Conservation (phyloP, 2,888 invertebrate genomes). For the Taphrorychus bicolor region DNA sequence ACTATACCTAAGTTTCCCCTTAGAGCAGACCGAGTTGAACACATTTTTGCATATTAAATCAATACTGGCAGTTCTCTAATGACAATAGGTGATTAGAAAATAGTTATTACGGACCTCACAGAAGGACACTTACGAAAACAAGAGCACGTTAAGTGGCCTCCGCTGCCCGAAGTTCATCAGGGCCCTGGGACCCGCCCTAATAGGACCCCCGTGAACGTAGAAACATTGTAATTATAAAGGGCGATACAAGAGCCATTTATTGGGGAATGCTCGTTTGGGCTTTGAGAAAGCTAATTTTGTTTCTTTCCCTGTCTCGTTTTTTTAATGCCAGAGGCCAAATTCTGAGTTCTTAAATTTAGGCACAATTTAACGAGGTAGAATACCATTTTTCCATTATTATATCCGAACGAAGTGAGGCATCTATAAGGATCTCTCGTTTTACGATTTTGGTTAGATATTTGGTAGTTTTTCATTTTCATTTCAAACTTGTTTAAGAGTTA, state of each 20-base stretch:
- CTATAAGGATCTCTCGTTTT: no score
- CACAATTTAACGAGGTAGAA: no score
- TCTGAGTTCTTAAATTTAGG: no score
- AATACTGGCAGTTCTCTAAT: neutral
- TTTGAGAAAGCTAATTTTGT: slow-evolving; percentile 38
- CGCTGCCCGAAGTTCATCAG: slow-evolving; percentile 35
- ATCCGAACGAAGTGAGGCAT: no score
- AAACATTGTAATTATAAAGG: slow-evolving; percentile 50
- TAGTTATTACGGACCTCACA: slow-evolving; percentile 8
- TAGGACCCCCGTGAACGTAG: slow-evolving; percentile 45
- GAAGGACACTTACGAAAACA: slow-evolving; percentile 30
- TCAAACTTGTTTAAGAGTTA: no score
- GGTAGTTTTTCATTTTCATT: no score
- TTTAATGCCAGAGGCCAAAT: slow-evolving; percentile 16
- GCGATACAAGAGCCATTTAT: slow-evolving; percentile 40
- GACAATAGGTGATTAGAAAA: neutral
- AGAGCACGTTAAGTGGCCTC: slow-evolving; percentile 33
- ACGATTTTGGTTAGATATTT: no score
- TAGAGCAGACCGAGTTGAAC: neutral
- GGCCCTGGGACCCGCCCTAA: slow-evolving; percentile 34
- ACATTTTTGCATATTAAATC: neutral
- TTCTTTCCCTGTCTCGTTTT: slow-evolving; percentile 28
- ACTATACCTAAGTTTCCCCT: neutral
- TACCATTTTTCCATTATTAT: no score
- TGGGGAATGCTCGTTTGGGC: slow-evolving; percentile 36